These are phyloP conservation scores for Loxodonta africana DNA, from an alignment of 2,113 vertebrate species.

Conservation along the genomic window DNA sequence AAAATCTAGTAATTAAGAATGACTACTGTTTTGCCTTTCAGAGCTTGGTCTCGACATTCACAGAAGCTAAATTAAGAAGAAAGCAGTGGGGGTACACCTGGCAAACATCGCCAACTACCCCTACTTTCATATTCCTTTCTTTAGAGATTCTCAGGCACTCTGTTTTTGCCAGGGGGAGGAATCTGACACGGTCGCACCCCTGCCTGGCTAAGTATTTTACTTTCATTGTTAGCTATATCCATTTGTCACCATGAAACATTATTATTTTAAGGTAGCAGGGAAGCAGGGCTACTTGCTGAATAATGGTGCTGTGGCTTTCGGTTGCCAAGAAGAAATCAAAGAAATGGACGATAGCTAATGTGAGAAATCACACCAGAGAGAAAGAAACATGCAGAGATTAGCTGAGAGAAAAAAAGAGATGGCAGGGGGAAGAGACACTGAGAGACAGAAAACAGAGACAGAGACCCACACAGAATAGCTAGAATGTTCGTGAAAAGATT, in stretches of 20 bases:
- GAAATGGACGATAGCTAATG: slow-evolving; percentile 64
- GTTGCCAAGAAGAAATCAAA: slow-evolving; percentile 75
- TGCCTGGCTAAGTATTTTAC: slow-evolving; percentile 76
- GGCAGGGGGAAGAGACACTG: background rate
- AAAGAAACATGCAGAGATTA: slow-evolving; percentile 42
- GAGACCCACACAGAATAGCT: slow-evolving; percentile 12
- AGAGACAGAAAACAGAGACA: slow-evolving; percentile 31
- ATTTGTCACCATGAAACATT: slow-evolving; percentile 76
- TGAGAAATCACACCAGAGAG: slow-evolving; percentile 69
- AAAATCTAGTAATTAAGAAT: slow-evolving; percentile 34
- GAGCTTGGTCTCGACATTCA: background rate
- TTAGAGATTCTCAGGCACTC: slow-evolving; percentile 44
- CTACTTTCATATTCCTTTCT: background rate
- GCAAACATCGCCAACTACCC: background rate
- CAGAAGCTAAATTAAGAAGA: slow-evolving; percentile 32
- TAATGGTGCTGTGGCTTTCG: slow-evolving; percentile 56
- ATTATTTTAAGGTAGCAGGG: slow-evolving; percentile 79
- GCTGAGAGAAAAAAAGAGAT: background rate
- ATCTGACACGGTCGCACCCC: slow-evolving; percentile 62
- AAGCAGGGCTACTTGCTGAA: slow-evolving; percentile 52
- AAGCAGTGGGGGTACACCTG: background rate
- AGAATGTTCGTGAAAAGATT: slow-evolving; percentile 60
- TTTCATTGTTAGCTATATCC: slow-evolving; percentile 74
- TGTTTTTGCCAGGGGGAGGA: slow-evolving; percentile 61
- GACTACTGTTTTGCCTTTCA: slow-evolving; percentile 19